phyloP scores from a whole-genome alignment of 2,797 vertebrate genomes.

The Florisuga fusca region DNA sequence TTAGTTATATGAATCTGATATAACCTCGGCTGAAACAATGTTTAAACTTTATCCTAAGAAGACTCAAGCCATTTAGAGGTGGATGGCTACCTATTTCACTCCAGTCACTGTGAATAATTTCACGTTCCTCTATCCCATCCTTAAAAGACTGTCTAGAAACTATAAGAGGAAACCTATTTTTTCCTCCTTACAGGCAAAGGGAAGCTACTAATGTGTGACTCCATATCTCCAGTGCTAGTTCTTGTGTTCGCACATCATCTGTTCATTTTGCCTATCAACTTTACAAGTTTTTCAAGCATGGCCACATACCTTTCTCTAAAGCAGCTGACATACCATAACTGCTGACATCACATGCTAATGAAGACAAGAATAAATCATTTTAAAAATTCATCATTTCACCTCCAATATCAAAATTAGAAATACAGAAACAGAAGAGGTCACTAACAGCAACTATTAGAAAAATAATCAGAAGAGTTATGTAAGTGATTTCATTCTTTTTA shows the following conservation, averaged over 20 bases:
- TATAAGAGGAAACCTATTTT: background rate
- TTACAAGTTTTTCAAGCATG: slow-evolving; percentile 9
- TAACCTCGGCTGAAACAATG: background rate
- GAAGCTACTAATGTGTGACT: background rate
- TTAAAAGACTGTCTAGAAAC: background rate
- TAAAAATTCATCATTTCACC: background rate
- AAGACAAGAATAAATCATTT: background rate
- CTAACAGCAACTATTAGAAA: background rate
- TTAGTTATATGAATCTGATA: background rate
- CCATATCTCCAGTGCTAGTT: background rate
- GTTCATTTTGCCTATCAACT: slow-evolving; percentile 33
- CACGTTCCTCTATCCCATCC: background rate
- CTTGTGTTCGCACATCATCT: slow-evolving; percentile 19
- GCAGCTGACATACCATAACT: background rate
- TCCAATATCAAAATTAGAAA: background rate
- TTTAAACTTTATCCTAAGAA: background rate
- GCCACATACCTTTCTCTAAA: background rate
- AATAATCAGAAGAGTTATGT: background rate
- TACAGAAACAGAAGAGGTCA: background rate
- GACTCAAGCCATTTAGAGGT: background rate
- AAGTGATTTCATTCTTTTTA: background rate
- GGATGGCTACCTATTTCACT: background rate
- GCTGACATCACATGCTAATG: background rate
- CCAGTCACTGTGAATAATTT: background rate
- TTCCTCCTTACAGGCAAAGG: background rate